A percentile compares a stretch with the other conserved stretches of the same genome.
Evolutionary conservation across 2,797 vertebrate species (phyloP).

Genomic region (Chloroceryle inda): DNA sequence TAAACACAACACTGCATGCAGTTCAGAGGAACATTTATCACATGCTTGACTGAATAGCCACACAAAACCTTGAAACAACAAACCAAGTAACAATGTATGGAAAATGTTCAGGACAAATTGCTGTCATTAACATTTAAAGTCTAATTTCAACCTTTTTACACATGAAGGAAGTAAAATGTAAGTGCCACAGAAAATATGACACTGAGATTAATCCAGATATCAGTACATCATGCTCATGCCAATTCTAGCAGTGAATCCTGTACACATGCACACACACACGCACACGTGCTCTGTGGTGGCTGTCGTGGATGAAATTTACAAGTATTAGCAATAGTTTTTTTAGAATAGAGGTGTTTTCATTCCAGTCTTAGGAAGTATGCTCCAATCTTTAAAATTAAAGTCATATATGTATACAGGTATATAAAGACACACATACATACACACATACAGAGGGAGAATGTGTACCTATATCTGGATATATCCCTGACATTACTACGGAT

Average conservation of each 20-base stretch:
- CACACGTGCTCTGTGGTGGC: neutral
- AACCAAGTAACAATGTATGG: neutral
- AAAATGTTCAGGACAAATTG: slow-evolving; percentile 26
- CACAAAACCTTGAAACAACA: slow-evolving; percentile 5
- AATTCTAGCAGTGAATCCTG: neutral
- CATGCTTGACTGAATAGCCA: slow-evolving; percentile 47
- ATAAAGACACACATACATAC: neutral
- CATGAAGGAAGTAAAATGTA: slow-evolving; percentile 9
- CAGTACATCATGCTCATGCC: slow-evolving; percentile 5
- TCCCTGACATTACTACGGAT: slow-evolving; percentile 56
- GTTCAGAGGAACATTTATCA: slow-evolving; percentile 21
- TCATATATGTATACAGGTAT: neutral
- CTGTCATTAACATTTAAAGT: neutral
- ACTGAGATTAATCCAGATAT: slow-evolving; percentile 74
- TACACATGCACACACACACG: neutral
- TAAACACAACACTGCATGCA: slow-evolving; percentile 42
- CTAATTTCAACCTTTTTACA: slow-evolving; percentile 47
- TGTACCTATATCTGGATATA: slow-evolving; percentile 78
- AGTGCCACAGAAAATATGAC: slow-evolving; percentile 60
- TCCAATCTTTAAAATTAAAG: slow-evolving; percentile 26
- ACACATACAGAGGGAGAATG: neutral
- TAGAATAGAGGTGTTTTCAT: neutral
- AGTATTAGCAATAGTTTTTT: neutral
- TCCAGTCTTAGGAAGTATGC: neutral
- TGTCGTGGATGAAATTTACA: neutral